These are phyloP conservation scores for Penaeus indicus DNA, from an alignment of 1,140 invertebrate species.

Conservation along the genomic window DNA sequence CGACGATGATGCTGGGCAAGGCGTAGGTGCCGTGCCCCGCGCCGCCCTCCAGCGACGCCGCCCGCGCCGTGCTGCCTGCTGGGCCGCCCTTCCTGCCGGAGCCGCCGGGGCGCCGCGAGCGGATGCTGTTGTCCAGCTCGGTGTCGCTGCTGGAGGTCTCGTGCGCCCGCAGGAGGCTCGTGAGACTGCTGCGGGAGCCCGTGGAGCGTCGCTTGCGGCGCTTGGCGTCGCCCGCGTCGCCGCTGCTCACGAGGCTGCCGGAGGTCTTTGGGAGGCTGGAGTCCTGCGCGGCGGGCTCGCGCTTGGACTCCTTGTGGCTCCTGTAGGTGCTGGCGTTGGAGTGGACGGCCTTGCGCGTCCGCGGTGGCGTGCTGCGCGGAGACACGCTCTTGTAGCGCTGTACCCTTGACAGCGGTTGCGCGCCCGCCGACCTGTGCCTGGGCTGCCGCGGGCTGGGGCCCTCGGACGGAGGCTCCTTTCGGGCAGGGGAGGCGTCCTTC, in stretches of 20 bases:
- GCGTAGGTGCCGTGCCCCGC: slow-evolving; percentile 2
- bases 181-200: slow-evolving; percentile 42
- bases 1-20: neutral
- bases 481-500: neutral
- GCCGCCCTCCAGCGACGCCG: neutral
- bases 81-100: slow-evolving; percentile 33
- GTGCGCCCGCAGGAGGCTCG: slow-evolving; percentile 30
- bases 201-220: slow-evolving; percentile 48
- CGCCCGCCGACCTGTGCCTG: slow-evolving; percentile 11
- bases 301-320: slow-evolving; percentile 50
- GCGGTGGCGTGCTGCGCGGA: slow-evolving; percentile 31
- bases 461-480: neutral
- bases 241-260: neutral
- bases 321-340: slow-evolving; percentile 57
- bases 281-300: neutral
- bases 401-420: slow-evolving; percentile 4
- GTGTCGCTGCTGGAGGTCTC: slow-evolving; percentile 43
- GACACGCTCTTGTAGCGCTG: slow-evolving; percentile 37
- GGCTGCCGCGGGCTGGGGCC: neutral
- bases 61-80: neutral
- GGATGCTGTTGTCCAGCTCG: slow-evolving; percentile 17
- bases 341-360: neutral
- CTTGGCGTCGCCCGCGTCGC: slow-evolving; percentile 4
- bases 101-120: slow-evolving; percentile 21
- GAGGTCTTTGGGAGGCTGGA: neutral